Evolutionary conservation across 2,888 invertebrate species (phyloP).

Genomic region (Toxonevra muliebris): DNA sequence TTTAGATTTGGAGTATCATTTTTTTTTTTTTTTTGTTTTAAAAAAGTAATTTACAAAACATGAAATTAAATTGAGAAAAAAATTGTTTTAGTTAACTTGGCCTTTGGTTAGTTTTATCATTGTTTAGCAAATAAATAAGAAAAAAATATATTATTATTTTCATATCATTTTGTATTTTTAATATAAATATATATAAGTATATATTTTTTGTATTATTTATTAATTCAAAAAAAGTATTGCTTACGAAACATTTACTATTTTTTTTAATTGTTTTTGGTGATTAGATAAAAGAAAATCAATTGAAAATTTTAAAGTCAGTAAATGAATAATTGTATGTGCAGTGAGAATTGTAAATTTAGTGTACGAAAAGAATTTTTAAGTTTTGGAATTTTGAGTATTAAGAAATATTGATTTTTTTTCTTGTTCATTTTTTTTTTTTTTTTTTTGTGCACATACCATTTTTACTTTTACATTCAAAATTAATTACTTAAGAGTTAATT

Average conservation of each 20-base stretch:
- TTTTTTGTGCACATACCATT: no score
- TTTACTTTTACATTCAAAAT: no score
- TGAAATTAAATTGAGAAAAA: conserved; percentile 36
- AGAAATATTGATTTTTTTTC: no score
- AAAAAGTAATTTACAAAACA: conserved; percentile 42
- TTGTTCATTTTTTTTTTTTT: no score
- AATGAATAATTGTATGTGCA: no score
- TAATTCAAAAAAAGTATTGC: conserved; percentile 2
- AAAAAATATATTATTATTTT: no score
- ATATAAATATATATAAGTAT: conserved; percentile 36
- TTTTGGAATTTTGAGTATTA: no score
- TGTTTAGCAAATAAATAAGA: conserved; percentile 35
- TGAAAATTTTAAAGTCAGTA: no score
- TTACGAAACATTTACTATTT: not conserved
- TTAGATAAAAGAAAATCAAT: no score
- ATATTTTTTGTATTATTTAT: not conserved
- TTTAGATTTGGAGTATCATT: not conserved
- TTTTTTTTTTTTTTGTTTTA: conserved; percentile 17
- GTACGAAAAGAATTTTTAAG: no score
- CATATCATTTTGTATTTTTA: conserved; percentile 14
- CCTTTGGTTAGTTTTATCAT: conserved; percentile 66
- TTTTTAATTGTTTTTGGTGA: not conserved
- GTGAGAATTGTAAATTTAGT: no score
- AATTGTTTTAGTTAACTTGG: conserved; percentile 65
- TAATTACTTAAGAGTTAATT: no score